Evolutionary conservation across 2,888 invertebrate species (phyloP).

Genomic region (Drosophila eohydei): DNA sequence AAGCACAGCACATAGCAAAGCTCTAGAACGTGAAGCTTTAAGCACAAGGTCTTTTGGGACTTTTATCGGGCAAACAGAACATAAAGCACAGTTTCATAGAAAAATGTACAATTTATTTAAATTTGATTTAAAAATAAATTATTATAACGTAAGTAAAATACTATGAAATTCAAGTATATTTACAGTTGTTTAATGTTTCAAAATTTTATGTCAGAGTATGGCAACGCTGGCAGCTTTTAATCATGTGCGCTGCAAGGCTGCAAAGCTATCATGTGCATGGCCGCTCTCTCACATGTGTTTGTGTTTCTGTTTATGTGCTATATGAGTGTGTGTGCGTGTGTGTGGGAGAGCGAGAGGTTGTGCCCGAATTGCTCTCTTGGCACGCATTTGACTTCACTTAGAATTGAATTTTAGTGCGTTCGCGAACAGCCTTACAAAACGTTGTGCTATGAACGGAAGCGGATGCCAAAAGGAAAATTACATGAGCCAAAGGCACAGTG

Average conservation of each 20-base stretch:
- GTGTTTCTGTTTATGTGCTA: constrained; percentile 14
- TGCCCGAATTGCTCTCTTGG: constrained; percentile 52
- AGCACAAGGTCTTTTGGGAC: constrained; percentile 4
- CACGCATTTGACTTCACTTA: constrained; percentile 57
- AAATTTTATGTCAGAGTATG: background rate
- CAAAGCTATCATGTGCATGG: constrained; percentile 45
- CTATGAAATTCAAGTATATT: background rate
- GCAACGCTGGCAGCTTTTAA: constrained; percentile 33
- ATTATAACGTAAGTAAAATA: background rate
- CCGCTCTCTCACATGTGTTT: constrained; percentile 36
- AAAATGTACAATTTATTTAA: background rate
- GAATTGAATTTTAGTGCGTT: constrained; percentile 61
- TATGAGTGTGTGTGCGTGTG: background rate
- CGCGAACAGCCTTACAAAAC: constrained; percentile 55
- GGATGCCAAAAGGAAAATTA: constrained; percentile 25
- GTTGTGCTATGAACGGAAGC: constrained; percentile 46
- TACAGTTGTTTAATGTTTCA: background rate
- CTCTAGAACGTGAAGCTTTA: background rate
- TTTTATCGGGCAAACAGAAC: constrained; percentile 4
- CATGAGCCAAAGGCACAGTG: constrained; percentile 6
- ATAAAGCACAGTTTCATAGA: rapidly evolving
- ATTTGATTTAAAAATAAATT: too few species aligned
- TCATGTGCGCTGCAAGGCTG: constrained; percentile 44
- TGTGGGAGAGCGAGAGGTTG: constrained; percentile 10
- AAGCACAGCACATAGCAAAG: background rate